A percentile compares a stretch with the other conserved stretches of the same genome.
phyloP scores from a whole-genome alignment of 2,888 invertebrate species.

The Atrina japonica region DNA sequence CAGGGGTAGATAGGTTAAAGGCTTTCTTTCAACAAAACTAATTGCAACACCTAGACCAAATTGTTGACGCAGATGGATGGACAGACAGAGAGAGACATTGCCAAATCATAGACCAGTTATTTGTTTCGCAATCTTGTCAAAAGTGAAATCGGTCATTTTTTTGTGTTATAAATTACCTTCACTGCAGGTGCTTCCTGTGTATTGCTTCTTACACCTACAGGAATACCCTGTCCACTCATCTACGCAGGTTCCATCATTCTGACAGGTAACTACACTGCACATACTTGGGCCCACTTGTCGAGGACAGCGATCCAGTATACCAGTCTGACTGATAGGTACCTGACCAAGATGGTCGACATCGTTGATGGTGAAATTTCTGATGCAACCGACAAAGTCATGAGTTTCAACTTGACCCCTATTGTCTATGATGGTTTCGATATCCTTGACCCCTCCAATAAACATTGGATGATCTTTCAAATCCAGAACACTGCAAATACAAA shows the following conservation, averaged over 20 bases:
- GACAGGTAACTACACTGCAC: slow-evolving; percentile 82
- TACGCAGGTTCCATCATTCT: slow-evolving; percentile 87
- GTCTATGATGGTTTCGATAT: slow-evolving; percentile 92
- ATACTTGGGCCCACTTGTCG: slow-evolving; percentile 82
- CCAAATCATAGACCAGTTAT: too few relatives aligned
- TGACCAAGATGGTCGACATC: slow-evolving; percentile 82
- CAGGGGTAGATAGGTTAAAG: too few relatives aligned
- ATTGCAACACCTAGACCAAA: too few relatives aligned
- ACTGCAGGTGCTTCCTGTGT: slow-evolving; percentile 90
- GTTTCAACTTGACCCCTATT: slow-evolving; percentile 94
- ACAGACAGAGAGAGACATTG: too few relatives aligned
- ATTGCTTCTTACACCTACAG: slow-evolving; percentile 83
- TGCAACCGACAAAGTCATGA: slow-evolving; percentile 96
- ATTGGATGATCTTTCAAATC: slow-evolving; percentile 81
- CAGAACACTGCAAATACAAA: slow-evolving; percentile 17
- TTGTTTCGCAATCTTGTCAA: too few relatives aligned
- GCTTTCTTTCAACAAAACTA: too few relatives aligned
- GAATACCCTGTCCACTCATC: slow-evolving; percentile 92
- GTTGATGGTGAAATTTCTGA: slow-evolving; percentile 94
- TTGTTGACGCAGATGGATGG: too few relatives aligned
- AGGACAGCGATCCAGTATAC: slow-evolving; percentile 88
- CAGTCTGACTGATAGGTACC: slow-evolving; percentile 81
- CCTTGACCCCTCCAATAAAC: slow-evolving; percentile 91
- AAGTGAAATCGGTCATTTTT: too few relatives aligned
- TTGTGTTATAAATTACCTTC: too few relatives aligned